phyloP scores from a whole-genome alignment of 2,888 invertebrate genomes.

The Drosophila robusta region DNA sequence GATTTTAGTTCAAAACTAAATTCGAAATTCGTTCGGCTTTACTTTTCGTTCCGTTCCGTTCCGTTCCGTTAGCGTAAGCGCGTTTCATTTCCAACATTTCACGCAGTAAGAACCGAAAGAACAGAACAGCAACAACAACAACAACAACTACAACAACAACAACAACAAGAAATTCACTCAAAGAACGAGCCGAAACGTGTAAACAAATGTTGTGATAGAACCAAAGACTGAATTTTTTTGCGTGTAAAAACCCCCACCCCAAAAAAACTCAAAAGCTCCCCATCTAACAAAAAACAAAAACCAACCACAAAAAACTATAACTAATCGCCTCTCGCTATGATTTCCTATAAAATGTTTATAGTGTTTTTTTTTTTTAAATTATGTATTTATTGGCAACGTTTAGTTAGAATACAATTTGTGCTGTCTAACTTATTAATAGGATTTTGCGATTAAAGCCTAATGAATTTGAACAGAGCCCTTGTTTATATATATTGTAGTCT shows the following conservation, averaged over 20 bases:
- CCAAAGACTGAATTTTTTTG: slow-evolving; percentile 85
- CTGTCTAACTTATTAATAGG: slow-evolving; percentile 52
- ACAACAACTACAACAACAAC: slow-evolving; percentile 20
- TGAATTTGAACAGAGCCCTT: slow-evolving; percentile 38
- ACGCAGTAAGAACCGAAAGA: slow-evolving; percentile 40
- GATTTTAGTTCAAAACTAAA: slow-evolving; percentile 74
- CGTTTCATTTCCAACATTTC: slow-evolving; percentile 62
- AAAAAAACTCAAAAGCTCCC: slow-evolving; percentile 35
- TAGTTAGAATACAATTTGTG: slow-evolving; percentile 39
- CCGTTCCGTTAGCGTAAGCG: slow-evolving; percentile 51
- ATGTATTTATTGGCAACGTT: slow-evolving; percentile 72
- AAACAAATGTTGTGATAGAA: slow-evolving; percentile 86
- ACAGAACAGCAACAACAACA: slow-evolving; percentile 25
- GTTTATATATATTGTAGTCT: slow-evolving; percentile 48
- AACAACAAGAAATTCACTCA: slow-evolving; percentile 24
- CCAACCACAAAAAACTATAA: slow-evolving; percentile 38
- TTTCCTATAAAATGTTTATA: slow-evolving; percentile 52
- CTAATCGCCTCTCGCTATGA: slow-evolving; percentile 55
- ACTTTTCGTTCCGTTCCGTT: slow-evolving; percentile 65
- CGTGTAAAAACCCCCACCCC: slow-evolving; percentile 62
- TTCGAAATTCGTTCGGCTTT: slow-evolving; percentile 69
- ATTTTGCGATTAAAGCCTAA: slow-evolving; percentile 46
- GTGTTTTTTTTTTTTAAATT: slow-evolving; percentile 52
- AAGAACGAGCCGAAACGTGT: slow-evolving; percentile 82
- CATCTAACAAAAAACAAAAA: slow-evolving; percentile 38